Evolutionary conservation across 2,113 vertebrate genomes (phyloP).

Genomic region (Elephas maximus): DNA sequence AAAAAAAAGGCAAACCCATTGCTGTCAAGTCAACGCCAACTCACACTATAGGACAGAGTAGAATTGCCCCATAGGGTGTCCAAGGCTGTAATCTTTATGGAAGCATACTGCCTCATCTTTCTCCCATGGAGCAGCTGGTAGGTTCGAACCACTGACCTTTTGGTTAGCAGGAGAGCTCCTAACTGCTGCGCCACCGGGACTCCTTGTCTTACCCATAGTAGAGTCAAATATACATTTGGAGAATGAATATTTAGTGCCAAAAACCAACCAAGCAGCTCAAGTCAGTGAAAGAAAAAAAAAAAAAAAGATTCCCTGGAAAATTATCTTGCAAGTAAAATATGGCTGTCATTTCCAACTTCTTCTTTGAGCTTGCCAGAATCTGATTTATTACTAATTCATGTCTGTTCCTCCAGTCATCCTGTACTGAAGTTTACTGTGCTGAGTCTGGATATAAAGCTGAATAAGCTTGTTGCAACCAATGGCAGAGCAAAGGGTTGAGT

Average conservation of each 20-base stretch:
- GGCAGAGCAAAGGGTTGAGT: neutral
- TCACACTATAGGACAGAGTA: neutral
- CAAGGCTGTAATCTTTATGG: neutral
- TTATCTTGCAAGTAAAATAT: slow-evolving; percentile 12
- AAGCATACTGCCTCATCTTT: neutral
- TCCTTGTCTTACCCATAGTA: neutral
- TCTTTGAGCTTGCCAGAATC: slow-evolving; percentile 2
- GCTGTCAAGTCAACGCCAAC: neutral
- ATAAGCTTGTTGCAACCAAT: neutral
- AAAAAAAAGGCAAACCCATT: neutral
- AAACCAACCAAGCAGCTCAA: neutral
- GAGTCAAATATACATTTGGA: neutral
- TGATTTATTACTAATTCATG: neutral
- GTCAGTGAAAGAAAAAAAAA: neutral
- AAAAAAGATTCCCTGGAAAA: neutral
- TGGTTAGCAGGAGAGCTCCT: neutral
- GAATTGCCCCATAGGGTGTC: neutral
- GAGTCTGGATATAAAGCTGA: neutral
- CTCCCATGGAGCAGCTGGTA: neutral
- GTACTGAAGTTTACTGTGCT: neutral
- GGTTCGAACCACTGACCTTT: neutral
- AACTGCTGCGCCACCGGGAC: neutral
- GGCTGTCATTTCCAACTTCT: neutral
- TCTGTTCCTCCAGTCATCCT: neutral
- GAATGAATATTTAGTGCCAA: neutral